Evolutionary conservation across 35 echinoderm and acorn worm genomes (phyloP).

Genomic region (Ophiothrix spiculata): DNA sequence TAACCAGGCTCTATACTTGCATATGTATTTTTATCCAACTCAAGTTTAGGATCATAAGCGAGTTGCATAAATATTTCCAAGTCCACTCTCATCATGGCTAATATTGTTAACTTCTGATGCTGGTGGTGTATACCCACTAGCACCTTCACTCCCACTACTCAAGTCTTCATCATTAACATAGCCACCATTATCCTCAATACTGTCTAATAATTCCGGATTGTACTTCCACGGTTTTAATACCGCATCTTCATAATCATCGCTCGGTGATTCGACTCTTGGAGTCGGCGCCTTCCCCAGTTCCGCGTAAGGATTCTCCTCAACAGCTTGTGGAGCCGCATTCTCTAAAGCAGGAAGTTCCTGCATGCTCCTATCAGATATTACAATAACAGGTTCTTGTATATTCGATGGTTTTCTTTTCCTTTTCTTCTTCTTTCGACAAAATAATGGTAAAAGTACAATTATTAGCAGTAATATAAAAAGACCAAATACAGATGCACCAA

Average conservation of each 20-base stretch:
- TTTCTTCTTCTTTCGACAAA: neutral
- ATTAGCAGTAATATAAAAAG: neutral
- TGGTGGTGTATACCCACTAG: neutral
- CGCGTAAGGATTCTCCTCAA: neutral
- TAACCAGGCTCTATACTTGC: too few species aligned
- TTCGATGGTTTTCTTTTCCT: neutral
- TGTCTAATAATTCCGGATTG: neutral
- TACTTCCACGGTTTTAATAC: neutral
- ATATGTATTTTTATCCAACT: too few species aligned
- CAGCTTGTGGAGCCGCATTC: neutral
- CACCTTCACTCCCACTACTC: neutral
- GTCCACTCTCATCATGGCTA: neutral
- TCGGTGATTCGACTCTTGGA: neutral
- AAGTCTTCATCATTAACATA: neutral
- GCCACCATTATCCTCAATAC: neutral
- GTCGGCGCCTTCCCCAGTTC: neutral
- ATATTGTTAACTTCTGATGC: neutral
- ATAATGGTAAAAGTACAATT: neutral
- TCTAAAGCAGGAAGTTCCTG: neutral
- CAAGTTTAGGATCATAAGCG: neutral
- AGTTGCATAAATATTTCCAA: neutral
- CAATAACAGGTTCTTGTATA: neutral
- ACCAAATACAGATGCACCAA: neutral
- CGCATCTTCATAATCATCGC: neutral
- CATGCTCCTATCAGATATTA: too few species aligned